Conservation (phyloP, 2,113 vertebrate species). For the Varanus komodoensis region DNA sequence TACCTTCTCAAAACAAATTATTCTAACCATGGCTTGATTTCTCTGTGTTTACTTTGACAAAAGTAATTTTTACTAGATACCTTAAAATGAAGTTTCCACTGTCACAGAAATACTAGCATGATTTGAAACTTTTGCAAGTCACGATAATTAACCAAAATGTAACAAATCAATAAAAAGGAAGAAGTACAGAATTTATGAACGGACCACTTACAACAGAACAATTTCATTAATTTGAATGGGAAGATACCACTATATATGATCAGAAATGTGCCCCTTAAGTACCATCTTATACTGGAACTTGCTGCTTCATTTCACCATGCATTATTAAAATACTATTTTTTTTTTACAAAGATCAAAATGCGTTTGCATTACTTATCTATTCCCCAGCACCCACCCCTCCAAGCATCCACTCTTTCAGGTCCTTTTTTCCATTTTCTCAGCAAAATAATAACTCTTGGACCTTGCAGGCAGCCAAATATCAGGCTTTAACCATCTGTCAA, state of each 20-base stretch:
- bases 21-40: conserved; percentile 33
- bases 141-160: background rate
- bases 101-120: background rate
- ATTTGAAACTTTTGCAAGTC: conserved; percentile 40
- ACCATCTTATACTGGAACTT: conserved; percentile 43
- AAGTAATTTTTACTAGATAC: conserved; percentile 41
- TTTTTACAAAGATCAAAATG: conserved; percentile 45
- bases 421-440: conserved; percentile 78
- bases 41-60: conserved; percentile 17
- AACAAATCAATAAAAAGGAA: conserved; percentile 15
- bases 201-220: conserved; percentile 3
- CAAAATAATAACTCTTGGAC: conserved; percentile 82
- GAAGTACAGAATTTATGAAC: background rate
- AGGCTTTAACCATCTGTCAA: conserved; percentile 89
- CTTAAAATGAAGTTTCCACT: conserved; percentile 43
- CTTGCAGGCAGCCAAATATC: conserved; percentile 82
- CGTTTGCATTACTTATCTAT: conserved; percentile 52
- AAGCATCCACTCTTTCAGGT: conserved; percentile 63
- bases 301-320: background rate
- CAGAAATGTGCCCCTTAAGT: conserved; percentile 16
- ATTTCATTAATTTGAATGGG: background rate
- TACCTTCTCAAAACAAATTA: background rate
- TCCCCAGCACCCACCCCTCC: background rate
- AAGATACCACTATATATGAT: background rate
- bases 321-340: conserved; percentile 49